Evolutionary conservation across 2,888 invertebrate species (phyloP).

Genomic region (Octonoba sinensis): DNA sequence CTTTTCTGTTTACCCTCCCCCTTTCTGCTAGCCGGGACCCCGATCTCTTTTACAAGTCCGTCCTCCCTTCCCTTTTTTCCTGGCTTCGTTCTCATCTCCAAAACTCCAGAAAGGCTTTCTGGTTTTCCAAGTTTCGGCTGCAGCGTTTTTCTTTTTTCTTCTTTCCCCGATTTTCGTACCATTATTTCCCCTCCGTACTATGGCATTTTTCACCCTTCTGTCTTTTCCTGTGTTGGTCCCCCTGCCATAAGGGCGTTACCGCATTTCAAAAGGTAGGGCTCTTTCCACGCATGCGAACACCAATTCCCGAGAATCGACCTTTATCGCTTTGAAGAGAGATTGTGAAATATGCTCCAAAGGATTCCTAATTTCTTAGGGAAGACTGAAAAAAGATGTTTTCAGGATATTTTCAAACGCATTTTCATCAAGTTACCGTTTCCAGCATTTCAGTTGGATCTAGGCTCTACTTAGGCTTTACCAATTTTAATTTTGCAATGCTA

Average conservation of each 20-base stretch:
- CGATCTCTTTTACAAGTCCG: slow-evolving; percentile 34
- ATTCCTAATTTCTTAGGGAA: too few relatives aligned
- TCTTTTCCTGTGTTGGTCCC: slow-evolving; percentile 12
- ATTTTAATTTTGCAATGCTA: too few relatives aligned
- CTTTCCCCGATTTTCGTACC: slow-evolving; percentile 8
- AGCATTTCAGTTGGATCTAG: too few relatives aligned
- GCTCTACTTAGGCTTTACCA: too few relatives aligned
- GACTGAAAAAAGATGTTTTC: too few relatives aligned
- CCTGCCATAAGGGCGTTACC: slow-evolving; percentile 40
- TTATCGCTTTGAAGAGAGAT: too few relatives aligned
- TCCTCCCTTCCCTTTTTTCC: slow-evolving; percentile 12
- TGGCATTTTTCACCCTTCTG: slow-evolving; percentile 52
- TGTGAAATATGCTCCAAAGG: too few relatives aligned
- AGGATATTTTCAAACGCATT: too few relatives aligned
- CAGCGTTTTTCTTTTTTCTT: slow-evolving; percentile 14
- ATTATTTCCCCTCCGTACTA: slow-evolving; percentile 32
- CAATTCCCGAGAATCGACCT: too few relatives aligned
- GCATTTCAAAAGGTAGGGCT: slow-evolving; percentile 45
- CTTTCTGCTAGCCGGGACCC: slow-evolving; percentile 10
- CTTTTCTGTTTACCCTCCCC: slow-evolving; percentile 60
- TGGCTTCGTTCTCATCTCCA: slow-evolving; percentile 36
- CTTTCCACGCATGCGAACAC: slow-evolving; percentile 30
- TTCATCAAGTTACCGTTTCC: too few relatives aligned
- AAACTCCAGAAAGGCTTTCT: slow-evolving; percentile 58
- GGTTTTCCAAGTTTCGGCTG: slow-evolving; percentile 53